Conservation (phyloP, 1,140 invertebrate species). For the Eueides isabella region DNA sequence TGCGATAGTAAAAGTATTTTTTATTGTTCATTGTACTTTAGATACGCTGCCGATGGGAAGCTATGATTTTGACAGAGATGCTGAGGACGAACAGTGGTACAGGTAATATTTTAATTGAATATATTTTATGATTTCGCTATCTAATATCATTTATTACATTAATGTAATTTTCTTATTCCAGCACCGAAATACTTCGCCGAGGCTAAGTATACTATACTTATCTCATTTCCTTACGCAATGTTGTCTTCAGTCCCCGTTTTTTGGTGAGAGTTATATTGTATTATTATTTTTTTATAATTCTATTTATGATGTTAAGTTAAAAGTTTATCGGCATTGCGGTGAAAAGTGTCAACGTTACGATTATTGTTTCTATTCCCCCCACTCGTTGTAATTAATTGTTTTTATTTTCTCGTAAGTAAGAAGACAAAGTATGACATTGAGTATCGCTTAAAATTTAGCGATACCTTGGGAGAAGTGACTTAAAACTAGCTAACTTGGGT, state of each 20-base stretch:
- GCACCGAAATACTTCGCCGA: slow-evolving; percentile 4
- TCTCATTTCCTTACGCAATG: slow-evolving; percentile 11
- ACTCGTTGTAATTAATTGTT: no score
- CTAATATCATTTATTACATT: background rate
- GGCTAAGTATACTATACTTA: slow-evolving; percentile 6
- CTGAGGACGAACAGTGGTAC: background rate
- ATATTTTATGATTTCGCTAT: no score
- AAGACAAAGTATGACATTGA: no score
- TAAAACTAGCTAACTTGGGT: no score
- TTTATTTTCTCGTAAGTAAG: no score
- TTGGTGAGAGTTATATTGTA: background rate
- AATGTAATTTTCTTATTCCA: background rate
- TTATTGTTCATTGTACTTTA: background rate
- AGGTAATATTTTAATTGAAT: background rate
- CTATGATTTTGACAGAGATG: background rate
- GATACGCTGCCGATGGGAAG: background rate
- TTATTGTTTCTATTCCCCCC: no score
- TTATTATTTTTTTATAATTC: background rate
- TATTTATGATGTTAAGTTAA: background rate
- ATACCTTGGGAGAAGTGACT: no score
- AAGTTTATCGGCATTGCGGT: no score
- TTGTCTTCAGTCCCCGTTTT: slow-evolving; percentile 10
- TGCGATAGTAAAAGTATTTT: background rate
- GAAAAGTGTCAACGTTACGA: no score
- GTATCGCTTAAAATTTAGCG: no score